Conservation (phyloP, 2,888 invertebrate genomes). For the Unio delphinus region DNA sequence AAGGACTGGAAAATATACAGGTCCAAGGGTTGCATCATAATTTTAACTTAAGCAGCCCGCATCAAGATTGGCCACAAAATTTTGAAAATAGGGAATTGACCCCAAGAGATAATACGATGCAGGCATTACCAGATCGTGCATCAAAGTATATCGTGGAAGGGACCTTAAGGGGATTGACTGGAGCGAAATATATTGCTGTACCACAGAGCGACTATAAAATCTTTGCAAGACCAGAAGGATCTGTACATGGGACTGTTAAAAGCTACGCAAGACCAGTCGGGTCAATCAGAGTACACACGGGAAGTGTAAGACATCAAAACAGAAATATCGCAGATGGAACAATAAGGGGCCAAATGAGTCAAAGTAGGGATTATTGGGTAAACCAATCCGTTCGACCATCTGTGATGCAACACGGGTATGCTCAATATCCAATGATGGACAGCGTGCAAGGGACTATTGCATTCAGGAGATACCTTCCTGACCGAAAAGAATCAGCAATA, state of each 20-base stretch:
- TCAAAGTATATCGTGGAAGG: constrained; percentile 27
- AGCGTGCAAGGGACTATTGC: constrained; percentile 19
- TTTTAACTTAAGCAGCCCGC: too few species aligned
- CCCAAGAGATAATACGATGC: neutral
- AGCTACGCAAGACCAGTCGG: constrained; percentile 6
- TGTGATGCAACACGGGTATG: constrained; percentile 10
- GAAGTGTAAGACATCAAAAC: neutral
- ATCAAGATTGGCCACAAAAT: too few species aligned
- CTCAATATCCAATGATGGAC: constrained; percentile 10
- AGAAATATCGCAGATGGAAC: constrained; percentile 12
- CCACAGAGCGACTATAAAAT: constrained; percentile 23
- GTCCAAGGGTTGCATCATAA: too few species aligned
- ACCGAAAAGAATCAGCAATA: constrained; percentile 46
- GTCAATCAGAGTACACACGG: neutral
- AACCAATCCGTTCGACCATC: constrained; percentile 15
- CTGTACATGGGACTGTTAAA: constrained; percentile 4
- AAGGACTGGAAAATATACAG: too few species aligned
- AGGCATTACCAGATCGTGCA: constrained; percentile 16
- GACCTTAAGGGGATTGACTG: constrained; percentile 22
- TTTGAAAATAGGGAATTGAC: too few species aligned
- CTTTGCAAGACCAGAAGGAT: neutral
- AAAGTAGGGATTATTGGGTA: constrained; percentile 26
- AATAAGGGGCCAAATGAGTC: constrained; percentile 21
- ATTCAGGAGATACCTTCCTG: constrained; percentile 24
- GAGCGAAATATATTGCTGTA: constrained; percentile 42